A percentile compares a stretch with the other conserved stretches of the same genome.
Conservation (phyloP, 1,140 invertebrate species). For the Tenebrio molitor region DNA sequence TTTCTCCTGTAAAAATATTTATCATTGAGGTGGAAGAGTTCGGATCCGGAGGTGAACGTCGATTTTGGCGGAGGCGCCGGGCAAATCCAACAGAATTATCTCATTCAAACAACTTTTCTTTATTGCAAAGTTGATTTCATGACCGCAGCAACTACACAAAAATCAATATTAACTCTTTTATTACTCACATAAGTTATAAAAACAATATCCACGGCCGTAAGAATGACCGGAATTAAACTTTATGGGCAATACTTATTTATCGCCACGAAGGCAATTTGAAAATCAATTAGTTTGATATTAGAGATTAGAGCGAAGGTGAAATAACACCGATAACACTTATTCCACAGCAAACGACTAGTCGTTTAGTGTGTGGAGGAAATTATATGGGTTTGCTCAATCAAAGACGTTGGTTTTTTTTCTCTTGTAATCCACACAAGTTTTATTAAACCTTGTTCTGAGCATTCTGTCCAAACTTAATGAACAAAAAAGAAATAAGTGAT, state of each 20-base stretch:
- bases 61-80: constrained; percentile 26
- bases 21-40: background rate
- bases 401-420: too few species aligned
- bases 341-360: background rate
- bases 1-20: background rate
- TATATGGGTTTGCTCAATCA: too few species aligned
- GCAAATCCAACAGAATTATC: background rate
- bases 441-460: too few species aligned
- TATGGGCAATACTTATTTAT: background rate
- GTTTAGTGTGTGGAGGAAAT: too few species aligned
- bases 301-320: background rate
- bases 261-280: background rate
- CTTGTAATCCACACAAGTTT: too few species aligned
- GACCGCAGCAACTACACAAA: background rate
- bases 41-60: background rate
- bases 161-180: constrained; percentile 7
- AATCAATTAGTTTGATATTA: constrained; percentile 2
- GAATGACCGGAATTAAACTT: constrained; percentile 22
- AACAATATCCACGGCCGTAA: background rate
- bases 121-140: background rate
- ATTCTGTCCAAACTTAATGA: too few species aligned
- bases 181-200: background rate
- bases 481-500: too few species aligned
- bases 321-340: background rate
- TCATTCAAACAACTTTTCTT: background rate